Evolutionary conservation across 2,797 vertebrate genomes (phyloP).

Genomic region (Acrocephalus scirpaceus): DNA sequence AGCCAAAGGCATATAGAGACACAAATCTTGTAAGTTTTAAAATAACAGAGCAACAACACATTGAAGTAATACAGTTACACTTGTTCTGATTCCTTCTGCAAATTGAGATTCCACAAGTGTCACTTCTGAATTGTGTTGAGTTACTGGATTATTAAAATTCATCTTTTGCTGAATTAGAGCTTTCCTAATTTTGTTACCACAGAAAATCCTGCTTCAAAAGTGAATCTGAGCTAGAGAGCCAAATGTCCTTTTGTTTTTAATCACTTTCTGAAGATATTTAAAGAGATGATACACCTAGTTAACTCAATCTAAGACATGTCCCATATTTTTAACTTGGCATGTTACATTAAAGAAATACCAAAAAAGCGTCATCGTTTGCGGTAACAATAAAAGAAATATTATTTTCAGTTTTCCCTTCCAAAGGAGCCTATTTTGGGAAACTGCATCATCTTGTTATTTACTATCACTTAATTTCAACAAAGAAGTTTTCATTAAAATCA

Average conservation of each 20-base stretch:
- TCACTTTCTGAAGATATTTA: background rate
- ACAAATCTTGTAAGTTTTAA: background rate
- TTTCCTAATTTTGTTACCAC: background rate
- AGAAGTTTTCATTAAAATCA: background rate
- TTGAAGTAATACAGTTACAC: background rate
- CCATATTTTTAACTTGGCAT: background rate
- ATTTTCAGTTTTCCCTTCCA: background rate
- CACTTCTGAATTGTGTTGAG: background rate
- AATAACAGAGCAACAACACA: background rate
- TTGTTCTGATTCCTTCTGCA: background rate
- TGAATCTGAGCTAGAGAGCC: background rate
- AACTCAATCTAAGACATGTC: background rate
- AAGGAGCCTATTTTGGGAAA: background rate
- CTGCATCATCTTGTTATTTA: background rate
- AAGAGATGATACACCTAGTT: background rate
- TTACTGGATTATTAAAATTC: background rate
- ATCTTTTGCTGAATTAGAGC: background rate
- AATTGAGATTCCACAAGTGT: background rate
- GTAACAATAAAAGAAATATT: background rate
- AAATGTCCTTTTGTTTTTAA: background rate
- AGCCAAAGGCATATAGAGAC: background rate
- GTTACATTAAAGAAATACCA: background rate
- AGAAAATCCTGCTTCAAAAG: background rate
- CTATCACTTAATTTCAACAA: background rate
- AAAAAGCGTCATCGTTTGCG: background rate